Percentiles rank a stretch among this genome's conserved stretches.
These are phyloP conservation scores for Microplitis demolitor DNA, from an alignment of 1,140 invertebrate genomes.

Conservation along the genomic window DNA sequence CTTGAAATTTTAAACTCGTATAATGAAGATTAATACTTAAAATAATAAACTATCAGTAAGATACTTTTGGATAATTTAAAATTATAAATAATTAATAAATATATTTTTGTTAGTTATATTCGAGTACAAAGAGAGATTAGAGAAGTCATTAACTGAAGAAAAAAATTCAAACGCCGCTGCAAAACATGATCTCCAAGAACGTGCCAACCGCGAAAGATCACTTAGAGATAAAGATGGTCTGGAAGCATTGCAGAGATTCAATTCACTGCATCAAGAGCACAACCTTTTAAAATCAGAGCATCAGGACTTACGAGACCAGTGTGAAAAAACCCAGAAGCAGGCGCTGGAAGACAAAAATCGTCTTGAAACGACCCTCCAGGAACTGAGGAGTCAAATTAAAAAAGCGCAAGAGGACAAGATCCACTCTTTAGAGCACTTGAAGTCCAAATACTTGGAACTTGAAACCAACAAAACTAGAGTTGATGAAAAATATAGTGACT, in stretches of 20 bases:
- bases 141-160: constrained; percentile 62
- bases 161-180: constrained; percentile 58
- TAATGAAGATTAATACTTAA: too few relatives aligned
- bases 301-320: constrained; percentile 52
- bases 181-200: constrained; percentile 59
- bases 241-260: constrained; percentile 59
- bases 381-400: constrained; percentile 43
- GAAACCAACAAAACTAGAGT: constrained; percentile 44
- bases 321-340: constrained; percentile 46
- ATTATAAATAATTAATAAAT: not conserved
- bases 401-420: constrained; percentile 44
- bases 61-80: not conserved
- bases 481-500: constrained; percentile 47
- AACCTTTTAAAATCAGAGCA: constrained; percentile 56
- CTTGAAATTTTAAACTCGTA: too few relatives aligned
- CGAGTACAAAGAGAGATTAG: constrained; percentile 61
- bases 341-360: constrained; percentile 41
- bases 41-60: not conserved
- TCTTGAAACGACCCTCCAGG: constrained; percentile 39
- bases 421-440: constrained; percentile 50
- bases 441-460: constrained; percentile 47
- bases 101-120: constrained; percentile 57
- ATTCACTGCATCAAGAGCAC: constrained; percentile 58
- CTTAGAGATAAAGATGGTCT: constrained; percentile 58
- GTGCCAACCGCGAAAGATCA: constrained; percentile 56